Evolutionary conservation across 1,140 invertebrate species (phyloP).

Genomic region (Conopomorpha cramerella): DNA sequence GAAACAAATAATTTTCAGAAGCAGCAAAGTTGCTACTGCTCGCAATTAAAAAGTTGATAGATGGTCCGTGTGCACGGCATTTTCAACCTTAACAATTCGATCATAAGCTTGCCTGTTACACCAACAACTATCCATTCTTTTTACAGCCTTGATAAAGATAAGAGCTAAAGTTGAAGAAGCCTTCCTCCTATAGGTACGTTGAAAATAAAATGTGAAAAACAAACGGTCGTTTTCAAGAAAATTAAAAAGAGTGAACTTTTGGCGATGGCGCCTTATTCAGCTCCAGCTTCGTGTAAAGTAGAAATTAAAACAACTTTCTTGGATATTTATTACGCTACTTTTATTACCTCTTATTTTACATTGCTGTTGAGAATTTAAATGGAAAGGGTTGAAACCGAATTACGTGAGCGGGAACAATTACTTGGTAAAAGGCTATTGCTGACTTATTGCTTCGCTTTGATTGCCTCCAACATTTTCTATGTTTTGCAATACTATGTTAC

Average conservation of each 20-base stretch:
- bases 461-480: too few species aligned
- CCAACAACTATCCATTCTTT: conserved; percentile 28
- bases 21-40: conserved; percentile 30
- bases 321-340: conserved; percentile 56
- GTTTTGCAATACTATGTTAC: too few species aligned
- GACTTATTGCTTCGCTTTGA: too few species aligned
- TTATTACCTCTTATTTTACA: conserved; percentile 31
- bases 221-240: conserved; percentile 54
- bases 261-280: conserved; percentile 48
- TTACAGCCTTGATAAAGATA: conserved; percentile 32
- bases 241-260: conserved; percentile 54
- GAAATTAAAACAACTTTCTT: conserved; percentile 57
- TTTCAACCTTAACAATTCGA: conserved; percentile 28
- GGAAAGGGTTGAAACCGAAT: too few species aligned
- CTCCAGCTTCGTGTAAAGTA: conserved; percentile 41
- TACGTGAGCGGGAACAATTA: too few species aligned
- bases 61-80: conserved; percentile 15
- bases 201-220: conserved; percentile 47
- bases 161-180: conserved; percentile 44
- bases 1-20: conserved; percentile 26
- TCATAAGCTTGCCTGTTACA: too few species aligned
- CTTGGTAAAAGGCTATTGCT: too few species aligned
- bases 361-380: conserved; percentile 12
- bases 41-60: conserved; percentile 48
- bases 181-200: conserved; percentile 44